These are phyloP conservation scores for Phocoena sinus DNA, from an alignment of 2,113 vertebrate species.

Conservation along the genomic window DNA sequence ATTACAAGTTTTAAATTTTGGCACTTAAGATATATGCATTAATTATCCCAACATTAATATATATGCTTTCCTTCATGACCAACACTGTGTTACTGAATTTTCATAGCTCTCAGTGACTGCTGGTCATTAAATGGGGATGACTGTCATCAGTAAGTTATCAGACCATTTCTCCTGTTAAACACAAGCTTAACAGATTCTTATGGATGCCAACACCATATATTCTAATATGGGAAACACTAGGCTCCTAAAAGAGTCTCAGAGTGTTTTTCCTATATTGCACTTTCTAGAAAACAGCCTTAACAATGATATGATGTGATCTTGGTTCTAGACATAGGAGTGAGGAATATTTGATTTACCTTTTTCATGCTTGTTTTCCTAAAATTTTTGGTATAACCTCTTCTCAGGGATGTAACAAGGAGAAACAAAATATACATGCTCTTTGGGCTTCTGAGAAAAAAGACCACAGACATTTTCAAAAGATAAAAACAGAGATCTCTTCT, in stretches of 20 bases:
- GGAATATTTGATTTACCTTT: neutral
- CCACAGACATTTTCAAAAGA: slow-evolving; percentile 6
- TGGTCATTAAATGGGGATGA: slow-evolving; percentile 40
- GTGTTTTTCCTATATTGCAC: slow-evolving; percentile 42
- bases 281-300: slow-evolving; percentile 21
- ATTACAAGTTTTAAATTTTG: slow-evolving; percentile 62
- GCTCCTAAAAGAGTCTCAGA: neutral
- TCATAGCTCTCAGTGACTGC: neutral
- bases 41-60: slow-evolving; percentile 26
- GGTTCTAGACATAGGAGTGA: neutral
- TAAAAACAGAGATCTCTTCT: slow-evolving; percentile 10
- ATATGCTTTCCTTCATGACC: slow-evolving; percentile 29
- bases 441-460: slow-evolving; percentile 37
- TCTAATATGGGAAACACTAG: neutral
- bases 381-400: slow-evolving; percentile 34
- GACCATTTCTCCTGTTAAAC: neutral
- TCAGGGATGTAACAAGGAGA: slow-evolving; percentile 10
- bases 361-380: slow-evolving; percentile 31
- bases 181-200: slow-evolving; percentile 26
- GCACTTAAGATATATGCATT: slow-evolving; percentile 66
- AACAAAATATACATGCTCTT: slow-evolving; percentile 25
- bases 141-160: slow-evolving; percentile 51
- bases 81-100: neutral
- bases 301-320: neutral
- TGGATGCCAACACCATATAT: neutral